A percentile compares a stretch with the other conserved stretches of the same genome.
Conservation (phyloP, 2,888 invertebrate genomes). For the Lithophane semibrunnea region DNA sequence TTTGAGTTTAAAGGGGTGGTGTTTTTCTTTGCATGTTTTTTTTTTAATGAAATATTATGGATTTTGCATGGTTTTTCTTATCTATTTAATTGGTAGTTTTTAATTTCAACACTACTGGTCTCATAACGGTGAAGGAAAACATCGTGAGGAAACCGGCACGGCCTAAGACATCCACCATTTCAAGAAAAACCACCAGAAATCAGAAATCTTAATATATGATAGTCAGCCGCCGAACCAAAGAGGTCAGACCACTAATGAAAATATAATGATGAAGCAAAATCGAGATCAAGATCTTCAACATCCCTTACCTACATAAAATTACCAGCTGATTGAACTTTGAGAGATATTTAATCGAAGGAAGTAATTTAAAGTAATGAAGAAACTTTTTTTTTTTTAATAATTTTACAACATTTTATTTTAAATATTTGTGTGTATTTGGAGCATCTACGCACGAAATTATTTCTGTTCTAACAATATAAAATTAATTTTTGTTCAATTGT, state of each 20-base stretch:
- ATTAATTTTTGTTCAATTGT: too few relatives aligned
- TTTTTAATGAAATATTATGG: too few relatives aligned
- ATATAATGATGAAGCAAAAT: conserved; percentile 17
- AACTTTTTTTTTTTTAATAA: not conserved
- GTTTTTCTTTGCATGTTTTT: conserved; percentile 5
- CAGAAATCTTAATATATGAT: not conserved
- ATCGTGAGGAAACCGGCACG: too few relatives aligned
- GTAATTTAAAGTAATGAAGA: not conserved
- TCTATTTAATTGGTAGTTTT: not conserved
- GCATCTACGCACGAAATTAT: not conserved
- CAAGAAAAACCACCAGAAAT: not conserved
- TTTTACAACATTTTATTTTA: not conserved
- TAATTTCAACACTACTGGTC: too few relatives aligned
- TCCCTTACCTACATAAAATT: not conserved
- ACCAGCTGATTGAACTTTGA: not conserved
- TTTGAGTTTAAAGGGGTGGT: conserved; percentile 5
- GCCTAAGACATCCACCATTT: too few relatives aligned
- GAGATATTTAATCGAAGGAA: too few relatives aligned
- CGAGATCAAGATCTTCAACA: not conserved
- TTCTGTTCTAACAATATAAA: too few relatives aligned
- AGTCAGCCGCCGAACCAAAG: not conserved
- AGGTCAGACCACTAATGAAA: conserved; percentile 3
- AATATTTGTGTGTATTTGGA: not conserved
- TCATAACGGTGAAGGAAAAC: too few relatives aligned
- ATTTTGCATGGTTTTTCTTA: too few relatives aligned